Percentiles rank a stretch among this genome's conserved stretches.
Evolutionary conservation across 2,113 vertebrate genomes (phyloP).

Genomic region (Hepsetus odoe): DNA sequence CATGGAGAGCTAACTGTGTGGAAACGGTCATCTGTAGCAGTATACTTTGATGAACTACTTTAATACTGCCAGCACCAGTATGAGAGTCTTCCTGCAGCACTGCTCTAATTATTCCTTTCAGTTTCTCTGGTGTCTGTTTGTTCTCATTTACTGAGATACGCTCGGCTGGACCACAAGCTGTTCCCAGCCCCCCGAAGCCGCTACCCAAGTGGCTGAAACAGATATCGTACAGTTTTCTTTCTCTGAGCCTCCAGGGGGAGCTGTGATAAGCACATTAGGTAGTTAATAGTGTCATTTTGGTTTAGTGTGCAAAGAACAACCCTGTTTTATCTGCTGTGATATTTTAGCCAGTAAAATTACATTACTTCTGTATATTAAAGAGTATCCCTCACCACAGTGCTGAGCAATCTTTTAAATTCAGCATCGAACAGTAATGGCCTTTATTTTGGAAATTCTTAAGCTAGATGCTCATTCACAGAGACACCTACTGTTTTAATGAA

Average conservation of each 20-base stretch:
- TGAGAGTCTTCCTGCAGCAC: slow-evolving; percentile 25
- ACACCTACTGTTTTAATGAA: not conserved
- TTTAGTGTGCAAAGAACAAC: not conserved
- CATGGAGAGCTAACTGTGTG: slow-evolving; percentile 21
- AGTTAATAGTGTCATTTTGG: slow-evolving; percentile 21
- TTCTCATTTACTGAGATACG: slow-evolving; percentile 44
- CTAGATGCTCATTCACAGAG: not conserved
- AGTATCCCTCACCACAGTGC: not conserved
- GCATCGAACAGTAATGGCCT: not conserved
- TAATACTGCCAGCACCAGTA: slow-evolving; percentile 40
- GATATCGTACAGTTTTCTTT: slow-evolving; percentile 39
- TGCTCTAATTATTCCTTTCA: slow-evolving; percentile 50
- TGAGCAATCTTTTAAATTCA: not conserved
- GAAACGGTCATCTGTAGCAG: slow-evolving; percentile 37
- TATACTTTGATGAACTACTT: slow-evolving; percentile 40
- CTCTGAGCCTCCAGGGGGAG: slow-evolving; percentile 23
- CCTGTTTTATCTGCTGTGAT: not conserved
- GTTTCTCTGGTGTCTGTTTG: slow-evolving; percentile 31
- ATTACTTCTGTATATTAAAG: not conserved
- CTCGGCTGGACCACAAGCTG: slow-evolving; percentile 46
- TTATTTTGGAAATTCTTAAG: not conserved
- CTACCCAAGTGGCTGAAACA: slow-evolving; percentile 15
- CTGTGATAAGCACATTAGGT: slow-evolving; percentile 39
- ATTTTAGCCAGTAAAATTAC: slow-evolving; percentile 8
- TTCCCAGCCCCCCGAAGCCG: slow-evolving; percentile 33